phyloP scores from a whole-genome alignment of 2,797 vertebrate genomes.

The Hyperoplus lanceolatus region DNA sequence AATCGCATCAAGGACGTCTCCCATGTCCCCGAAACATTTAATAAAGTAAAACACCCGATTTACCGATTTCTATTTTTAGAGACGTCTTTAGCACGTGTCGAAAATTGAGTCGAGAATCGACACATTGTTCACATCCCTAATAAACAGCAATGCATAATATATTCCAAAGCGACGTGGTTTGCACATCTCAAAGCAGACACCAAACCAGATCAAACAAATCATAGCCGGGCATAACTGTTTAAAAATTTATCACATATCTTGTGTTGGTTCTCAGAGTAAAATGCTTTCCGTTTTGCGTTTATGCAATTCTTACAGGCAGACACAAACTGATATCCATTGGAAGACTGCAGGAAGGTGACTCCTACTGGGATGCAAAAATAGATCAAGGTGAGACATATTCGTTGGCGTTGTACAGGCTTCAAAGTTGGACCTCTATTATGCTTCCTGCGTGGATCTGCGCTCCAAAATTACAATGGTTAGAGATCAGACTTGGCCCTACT shows the following conservation, averaged over 20 bases:
- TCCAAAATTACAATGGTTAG: constrained; percentile 64
- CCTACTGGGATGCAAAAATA: constrained; percentile 78
- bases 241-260: constrained; percentile 67
- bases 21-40: too few species aligned
- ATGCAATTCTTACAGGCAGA: constrained; percentile 72
- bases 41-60: too few species aligned
- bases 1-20: too few species aligned
- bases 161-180: constrained; percentile 57
- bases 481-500: constrained; percentile 60
- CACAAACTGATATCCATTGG: constrained; percentile 71
- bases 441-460: constrained; percentile 51
- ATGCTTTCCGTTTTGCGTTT: constrained; percentile 64
- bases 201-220: constrained; percentile 73
- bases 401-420: constrained; percentile 69
- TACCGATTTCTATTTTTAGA: too few species aligned
- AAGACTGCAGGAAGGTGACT: constrained; percentile 76
- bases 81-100: too few species aligned
- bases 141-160: constrained; percentile 48
- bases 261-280: constrained; percentile 61
- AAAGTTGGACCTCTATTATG: constrained; percentile 70
- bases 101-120: too few species aligned
- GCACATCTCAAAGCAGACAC: constrained; percentile 59
- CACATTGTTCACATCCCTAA: too few species aligned
- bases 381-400: constrained; percentile 67
- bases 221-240: constrained; percentile 66